Evolutionary conservation across 2,888 invertebrate genomes (phyloP).

Genomic region (Lysandra coridon): DNA sequence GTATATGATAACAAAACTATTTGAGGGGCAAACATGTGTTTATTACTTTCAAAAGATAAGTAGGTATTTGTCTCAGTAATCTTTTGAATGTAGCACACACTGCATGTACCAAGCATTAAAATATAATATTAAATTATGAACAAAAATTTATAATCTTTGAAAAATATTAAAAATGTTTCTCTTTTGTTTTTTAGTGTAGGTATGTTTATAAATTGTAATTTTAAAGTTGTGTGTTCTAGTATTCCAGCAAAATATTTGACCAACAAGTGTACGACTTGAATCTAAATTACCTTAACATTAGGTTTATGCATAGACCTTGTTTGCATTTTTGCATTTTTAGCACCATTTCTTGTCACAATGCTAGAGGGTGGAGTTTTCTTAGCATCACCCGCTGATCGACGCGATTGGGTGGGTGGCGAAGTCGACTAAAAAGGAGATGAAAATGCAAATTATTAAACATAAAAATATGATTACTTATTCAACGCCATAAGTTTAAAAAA

Average conservation of each 20-base stretch:
- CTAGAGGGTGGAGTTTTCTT: slow-evolving; percentile 65
- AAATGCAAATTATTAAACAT: background rate
- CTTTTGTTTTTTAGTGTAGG: too few species aligned
- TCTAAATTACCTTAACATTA: slow-evolving; percentile 60
- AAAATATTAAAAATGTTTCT: too few species aligned
- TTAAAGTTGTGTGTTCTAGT: background rate
- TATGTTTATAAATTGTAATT: background rate
- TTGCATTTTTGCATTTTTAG: slow-evolving; percentile 83
- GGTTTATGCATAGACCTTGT: slow-evolving; percentile 81
- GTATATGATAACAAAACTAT: background rate
- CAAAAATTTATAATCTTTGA: background rate
- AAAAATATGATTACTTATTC: background rate
- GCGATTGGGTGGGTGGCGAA: slow-evolving; percentile 53
- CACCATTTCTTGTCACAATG: slow-evolving; percentile 81
- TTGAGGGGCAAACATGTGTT: background rate
- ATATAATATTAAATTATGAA: background rate
- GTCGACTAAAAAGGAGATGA: slow-evolving; percentile 55
- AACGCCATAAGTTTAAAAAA: background rate
- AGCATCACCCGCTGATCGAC: slow-evolving; percentile 60
- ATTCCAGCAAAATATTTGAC: background rate
- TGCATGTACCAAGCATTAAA: background rate
- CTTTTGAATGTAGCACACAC: background rate
- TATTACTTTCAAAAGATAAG: background rate
- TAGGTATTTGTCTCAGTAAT: background rate
- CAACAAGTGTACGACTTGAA: background rate